Percentiles rank a stretch among this genome's conserved stretches.
Conservation (phyloP, 2,113 vertebrate species). For the Choloepus hoffmanni region DNA sequence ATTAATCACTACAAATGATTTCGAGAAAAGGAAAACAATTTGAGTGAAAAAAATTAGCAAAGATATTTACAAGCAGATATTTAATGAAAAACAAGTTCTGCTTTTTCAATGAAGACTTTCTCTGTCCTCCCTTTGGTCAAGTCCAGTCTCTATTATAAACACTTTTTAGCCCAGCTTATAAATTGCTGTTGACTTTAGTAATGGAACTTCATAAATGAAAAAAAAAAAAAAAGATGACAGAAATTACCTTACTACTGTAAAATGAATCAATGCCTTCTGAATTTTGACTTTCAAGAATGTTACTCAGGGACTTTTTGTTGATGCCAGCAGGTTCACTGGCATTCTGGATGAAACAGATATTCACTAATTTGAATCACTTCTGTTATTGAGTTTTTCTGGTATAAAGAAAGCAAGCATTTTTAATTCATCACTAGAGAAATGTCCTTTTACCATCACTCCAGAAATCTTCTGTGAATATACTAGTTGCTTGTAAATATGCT, state of each 20-base stretch:
- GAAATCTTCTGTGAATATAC: not conserved
- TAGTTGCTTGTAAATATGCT: not conserved
- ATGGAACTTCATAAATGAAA: conserved; percentile 64
- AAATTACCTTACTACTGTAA: conserved; percentile 60
- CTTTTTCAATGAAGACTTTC: not conserved
- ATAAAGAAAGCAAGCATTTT: conserved; percentile 51
- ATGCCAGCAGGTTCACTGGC: not conserved
- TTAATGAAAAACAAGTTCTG: not conserved
- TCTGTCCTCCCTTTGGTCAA: conserved; percentile 47
- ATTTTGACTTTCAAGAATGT: conserved; percentile 59
- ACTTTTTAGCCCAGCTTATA: conserved; percentile 47
- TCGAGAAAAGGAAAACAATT: not conserved
- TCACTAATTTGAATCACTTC: conserved; percentile 57
- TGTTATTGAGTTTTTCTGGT: conserved; percentile 13
- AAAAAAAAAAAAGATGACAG: conserved; percentile 54
- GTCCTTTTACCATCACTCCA: not conserved
- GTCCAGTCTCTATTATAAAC: not conserved
- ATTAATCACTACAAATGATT: not conserved
- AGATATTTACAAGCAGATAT: not conserved
- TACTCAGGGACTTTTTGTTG: conserved; percentile 54
- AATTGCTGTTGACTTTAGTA: conserved; percentile 51
- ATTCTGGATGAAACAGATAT: conserved; percentile 57
- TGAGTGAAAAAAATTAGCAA: not conserved
- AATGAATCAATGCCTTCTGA: conserved; percentile 69
- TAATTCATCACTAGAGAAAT: conserved; percentile 54